These are phyloP conservation scores for Ctenomys sociabilis DNA, from an alignment of 2,113 vertebrate genomes.

Conservation along the genomic window DNA sequence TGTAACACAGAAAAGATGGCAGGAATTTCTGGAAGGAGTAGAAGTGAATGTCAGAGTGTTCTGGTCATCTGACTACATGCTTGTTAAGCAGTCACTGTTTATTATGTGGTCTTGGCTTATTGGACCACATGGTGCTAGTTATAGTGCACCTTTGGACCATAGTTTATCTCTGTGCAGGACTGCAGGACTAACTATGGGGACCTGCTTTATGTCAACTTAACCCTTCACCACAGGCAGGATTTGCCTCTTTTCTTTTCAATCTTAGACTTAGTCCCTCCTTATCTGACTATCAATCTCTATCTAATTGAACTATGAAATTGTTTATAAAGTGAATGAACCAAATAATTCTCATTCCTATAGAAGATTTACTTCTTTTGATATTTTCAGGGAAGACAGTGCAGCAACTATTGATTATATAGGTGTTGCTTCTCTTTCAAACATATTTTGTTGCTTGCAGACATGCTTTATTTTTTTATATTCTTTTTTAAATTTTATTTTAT, in stretches of 20 bases:
- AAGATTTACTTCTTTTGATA: conserved; percentile 45
- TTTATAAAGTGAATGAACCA: background rate
- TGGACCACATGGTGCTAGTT: background rate
- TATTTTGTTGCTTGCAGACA: conserved; percentile 43
- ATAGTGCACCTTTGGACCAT: background rate
- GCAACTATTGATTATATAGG: background rate
- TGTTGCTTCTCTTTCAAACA: conserved; percentile 57
- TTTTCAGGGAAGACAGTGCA: background rate
- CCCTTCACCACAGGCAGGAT: background rate
- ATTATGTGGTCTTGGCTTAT: background rate
- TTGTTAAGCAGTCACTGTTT: background rate
- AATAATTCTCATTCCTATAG: conserved; percentile 33
- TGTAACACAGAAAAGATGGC: background rate
- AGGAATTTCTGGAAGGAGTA: background rate
- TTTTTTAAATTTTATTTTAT: too few relatives aligned
- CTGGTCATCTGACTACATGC: background rate
- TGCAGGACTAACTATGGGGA: background rate
- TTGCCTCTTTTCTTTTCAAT: background rate
- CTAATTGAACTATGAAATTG: background rate
- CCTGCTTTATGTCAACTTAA: background rate
- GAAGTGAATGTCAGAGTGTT: background rate
- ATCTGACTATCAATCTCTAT: background rate
- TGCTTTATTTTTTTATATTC: too few relatives aligned
- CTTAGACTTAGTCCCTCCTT: background rate
- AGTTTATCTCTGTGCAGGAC: background rate